A percentile compares a stretch with the other conserved stretches of the same genome.
phyloP scores from a whole-genome alignment of 2,888 invertebrate genomes.

The Coenonympha glycerion region DNA sequence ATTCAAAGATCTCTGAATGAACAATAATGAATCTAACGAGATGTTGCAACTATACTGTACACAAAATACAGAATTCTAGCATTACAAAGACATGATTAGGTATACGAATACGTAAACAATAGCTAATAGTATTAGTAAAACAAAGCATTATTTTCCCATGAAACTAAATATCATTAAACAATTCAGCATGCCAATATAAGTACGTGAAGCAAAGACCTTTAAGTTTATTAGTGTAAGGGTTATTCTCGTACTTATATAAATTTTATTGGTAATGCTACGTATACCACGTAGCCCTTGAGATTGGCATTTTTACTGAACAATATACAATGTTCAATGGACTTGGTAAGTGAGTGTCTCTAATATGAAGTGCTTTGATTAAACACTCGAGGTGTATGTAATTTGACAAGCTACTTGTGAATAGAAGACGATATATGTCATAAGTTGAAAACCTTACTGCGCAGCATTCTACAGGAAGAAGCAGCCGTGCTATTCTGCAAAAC shows the following conservation, averaged over 20 bases:
- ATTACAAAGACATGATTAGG: slow-evolving; percentile 42
- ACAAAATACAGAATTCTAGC: slow-evolving; percentile 33
- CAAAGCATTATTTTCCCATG: slow-evolving; percentile 54
- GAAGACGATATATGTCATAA: no score
- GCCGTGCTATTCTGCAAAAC: no score
- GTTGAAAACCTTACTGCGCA: no score
- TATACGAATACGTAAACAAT: slow-evolving; percentile 40
- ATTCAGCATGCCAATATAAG: slow-evolving; percentile 27
- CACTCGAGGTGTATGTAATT: not conserved
- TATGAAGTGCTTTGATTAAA: not conserved
- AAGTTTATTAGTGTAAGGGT: slow-evolving; percentile 24
- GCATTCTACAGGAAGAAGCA: no score
- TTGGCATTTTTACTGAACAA: slow-evolving; percentile 1
- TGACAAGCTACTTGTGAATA: no score
- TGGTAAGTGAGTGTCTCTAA: not conserved
- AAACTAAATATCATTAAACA: slow-evolving; percentile 29
- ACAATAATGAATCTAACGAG: slow-evolving; percentile 7
- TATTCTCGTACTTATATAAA: not conserved
- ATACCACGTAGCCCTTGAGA: not conserved
- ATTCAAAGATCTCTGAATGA: no score
- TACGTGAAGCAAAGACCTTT: slow-evolving; percentile 28
- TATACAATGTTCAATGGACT: not conserved
- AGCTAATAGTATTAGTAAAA: slow-evolving; percentile 38
- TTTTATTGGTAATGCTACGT: not conserved
- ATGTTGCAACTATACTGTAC: slow-evolving; percentile 46